Evolutionary conservation across 2,113 vertebrate genomes (phyloP).

Genomic region (Triplophysa rosa): DNA sequence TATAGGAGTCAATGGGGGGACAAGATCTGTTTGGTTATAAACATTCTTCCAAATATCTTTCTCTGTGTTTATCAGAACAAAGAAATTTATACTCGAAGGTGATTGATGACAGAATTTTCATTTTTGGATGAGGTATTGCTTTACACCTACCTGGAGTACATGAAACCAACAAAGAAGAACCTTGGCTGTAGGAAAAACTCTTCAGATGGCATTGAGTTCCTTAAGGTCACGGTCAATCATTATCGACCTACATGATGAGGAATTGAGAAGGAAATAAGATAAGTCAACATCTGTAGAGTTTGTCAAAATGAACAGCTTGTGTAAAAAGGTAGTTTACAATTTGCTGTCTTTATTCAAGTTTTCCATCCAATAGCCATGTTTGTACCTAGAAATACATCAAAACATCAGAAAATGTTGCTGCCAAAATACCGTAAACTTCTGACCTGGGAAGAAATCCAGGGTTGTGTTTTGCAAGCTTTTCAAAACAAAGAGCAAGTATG

Average conservation of each 20-base stretch:
- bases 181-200: conserved; percentile 24
- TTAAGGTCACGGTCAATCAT: conserved; percentile 40
- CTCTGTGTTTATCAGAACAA: too few species aligned
- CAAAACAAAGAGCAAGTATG: conserved; percentile 31
- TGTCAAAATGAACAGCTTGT: background rate
- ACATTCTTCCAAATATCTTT: too few species aligned
- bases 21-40: too few species aligned
- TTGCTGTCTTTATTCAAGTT: background rate
- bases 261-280: background rate
- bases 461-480: conserved; percentile 24
- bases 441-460: conserved; percentile 38
- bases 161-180: conserved; percentile 38
- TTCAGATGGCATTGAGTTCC: conserved; percentile 28
- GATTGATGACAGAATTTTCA: too few species aligned
- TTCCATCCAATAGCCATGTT: background rate
- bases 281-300: background rate
- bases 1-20: too few species aligned
- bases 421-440: background rate
- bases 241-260: conserved; percentile 16
- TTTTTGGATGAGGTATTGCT: background rate
- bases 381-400: background rate
- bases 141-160: conserved; percentile 17
- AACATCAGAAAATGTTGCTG: background rate
- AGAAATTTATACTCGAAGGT: too few species aligned
- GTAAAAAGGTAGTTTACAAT: conserved; percentile 1